phyloP scores from a whole-genome alignment of 2,797 vertebrate genomes.

The Champsocephalus esox region DNA sequence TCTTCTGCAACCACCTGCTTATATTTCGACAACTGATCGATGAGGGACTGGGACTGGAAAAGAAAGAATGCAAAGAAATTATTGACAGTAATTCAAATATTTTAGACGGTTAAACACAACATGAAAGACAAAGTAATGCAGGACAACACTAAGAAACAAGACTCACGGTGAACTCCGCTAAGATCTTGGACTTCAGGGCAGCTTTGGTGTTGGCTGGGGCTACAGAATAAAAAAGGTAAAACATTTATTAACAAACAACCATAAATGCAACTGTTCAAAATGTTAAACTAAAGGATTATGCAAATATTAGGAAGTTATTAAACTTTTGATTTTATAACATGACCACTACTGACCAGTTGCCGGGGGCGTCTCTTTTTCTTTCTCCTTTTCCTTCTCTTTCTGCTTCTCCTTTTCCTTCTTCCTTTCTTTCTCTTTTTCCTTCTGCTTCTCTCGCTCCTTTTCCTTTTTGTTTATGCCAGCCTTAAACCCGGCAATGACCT shows the following conservation, averaged over 20 bases:
- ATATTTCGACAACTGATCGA: conserved; percentile 89
- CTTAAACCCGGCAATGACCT: conserved; percentile 91
- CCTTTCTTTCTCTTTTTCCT: conserved; percentile 60
- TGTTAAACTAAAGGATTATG: neutral
- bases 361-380: conserved; percentile 58
- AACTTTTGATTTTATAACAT: conserved; percentile 5
- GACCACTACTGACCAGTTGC: conserved; percentile 66
- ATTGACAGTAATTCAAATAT: neutral
- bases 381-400: conserved; percentile 49
- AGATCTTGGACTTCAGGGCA: conserved; percentile 96
- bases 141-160: neutral
- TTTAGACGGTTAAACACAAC: neutral
- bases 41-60: conserved; percentile 89
- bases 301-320: neutral
- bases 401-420: conserved; percentile 54
- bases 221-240: conserved; percentile 51
- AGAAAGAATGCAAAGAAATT: conserved; percentile 25
- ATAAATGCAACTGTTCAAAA: neutral
- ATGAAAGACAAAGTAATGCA: neutral
- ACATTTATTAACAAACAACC: neutral
- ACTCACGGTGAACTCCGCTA: conserved; percentile 97
- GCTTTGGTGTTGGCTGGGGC: conserved; percentile 89
- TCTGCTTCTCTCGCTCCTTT: conserved; percentile 73
- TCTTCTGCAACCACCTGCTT: conserved; percentile 90
- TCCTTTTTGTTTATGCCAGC: conserved; percentile 89